Evolutionary conservation across 2,888 invertebrate genomes (phyloP).

Genomic region (Leucophenga maculata): DNA sequence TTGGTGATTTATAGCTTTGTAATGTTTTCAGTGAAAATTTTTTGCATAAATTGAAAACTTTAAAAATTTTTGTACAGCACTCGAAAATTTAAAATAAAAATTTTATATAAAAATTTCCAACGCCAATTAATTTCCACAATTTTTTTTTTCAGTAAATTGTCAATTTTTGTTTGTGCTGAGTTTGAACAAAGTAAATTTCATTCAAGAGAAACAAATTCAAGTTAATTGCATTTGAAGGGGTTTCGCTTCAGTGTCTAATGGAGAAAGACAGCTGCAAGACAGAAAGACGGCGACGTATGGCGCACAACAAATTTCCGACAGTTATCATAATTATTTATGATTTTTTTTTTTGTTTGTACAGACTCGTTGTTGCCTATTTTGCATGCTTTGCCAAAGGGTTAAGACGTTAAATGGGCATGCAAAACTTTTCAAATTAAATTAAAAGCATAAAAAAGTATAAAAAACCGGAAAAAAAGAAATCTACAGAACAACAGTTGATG

Average conservation of each 20-base stretch:
- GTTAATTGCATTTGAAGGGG: slow-evolving; percentile 43
- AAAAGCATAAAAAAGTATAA: slow-evolving; percentile 53
- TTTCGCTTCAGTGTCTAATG: slow-evolving; percentile 19
- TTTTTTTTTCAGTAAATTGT: slow-evolving; percentile 44
- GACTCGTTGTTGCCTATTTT: slow-evolving; percentile 22
- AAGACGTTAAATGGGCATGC: slow-evolving; percentile 59
- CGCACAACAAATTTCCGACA: slow-evolving; percentile 45
- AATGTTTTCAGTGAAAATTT: slow-evolving; percentile 45
- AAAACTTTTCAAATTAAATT: slow-evolving; percentile 66
- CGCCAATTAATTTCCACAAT: slow-evolving; percentile 33
- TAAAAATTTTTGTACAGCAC: not conserved
- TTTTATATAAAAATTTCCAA: slow-evolving; percentile 17
- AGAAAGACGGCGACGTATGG: slow-evolving; percentile 41
- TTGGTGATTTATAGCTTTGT: slow-evolving; percentile 57
- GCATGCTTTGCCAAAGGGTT: slow-evolving; percentile 47
- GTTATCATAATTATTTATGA: slow-evolving; percentile 66
- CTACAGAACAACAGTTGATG: slow-evolving; percentile 48
- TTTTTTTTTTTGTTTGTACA: slow-evolving; percentile 32
- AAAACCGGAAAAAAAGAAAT: slow-evolving; percentile 52
- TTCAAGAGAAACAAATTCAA: slow-evolving; percentile 16
- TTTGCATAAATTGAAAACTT: slow-evolving; percentile 23
- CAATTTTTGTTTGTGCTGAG: slow-evolving; percentile 37
- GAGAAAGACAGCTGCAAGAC: not conserved
- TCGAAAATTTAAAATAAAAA: not conserved
- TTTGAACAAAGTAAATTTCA: not conserved